Percentiles rank a stretch among this genome's conserved stretches.
Evolutionary conservation across 2,888 invertebrate species (phyloP).

Genomic region (Nebria brevicollis): DNA sequence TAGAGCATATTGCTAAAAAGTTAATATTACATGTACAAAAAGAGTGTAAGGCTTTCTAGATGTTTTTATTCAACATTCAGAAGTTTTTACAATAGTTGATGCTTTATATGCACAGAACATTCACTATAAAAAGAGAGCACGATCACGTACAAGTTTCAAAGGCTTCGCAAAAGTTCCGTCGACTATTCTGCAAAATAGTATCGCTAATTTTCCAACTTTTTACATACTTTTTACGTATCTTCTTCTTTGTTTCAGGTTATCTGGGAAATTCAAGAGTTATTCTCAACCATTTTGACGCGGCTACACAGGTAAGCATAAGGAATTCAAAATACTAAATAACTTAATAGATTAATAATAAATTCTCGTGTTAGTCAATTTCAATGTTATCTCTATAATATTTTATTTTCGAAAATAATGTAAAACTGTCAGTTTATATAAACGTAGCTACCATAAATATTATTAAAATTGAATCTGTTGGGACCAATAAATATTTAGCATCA

Average conservation of each 20-base stretch:
- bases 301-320: conserved; percentile 58
- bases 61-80: background rate
- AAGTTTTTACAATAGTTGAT: conserved; percentile 3
- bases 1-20: no score
- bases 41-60: background rate
- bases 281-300: conserved; percentile 61
- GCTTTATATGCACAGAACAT: conserved; percentile 11
- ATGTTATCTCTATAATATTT: no score
- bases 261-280: conserved; percentile 60
- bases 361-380: background rate
- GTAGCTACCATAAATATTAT: no score
- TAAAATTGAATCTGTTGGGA: no score
- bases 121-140: conserved; percentile 10
- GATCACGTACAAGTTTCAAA: conserved; percentile 13
- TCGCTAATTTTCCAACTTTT: conserved; percentile 15
- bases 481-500: no score
- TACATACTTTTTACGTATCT: background rate
- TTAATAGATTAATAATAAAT: background rate
- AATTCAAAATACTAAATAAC: background rate
- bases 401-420: no score
- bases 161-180: conserved; percentile 8
- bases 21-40: no score
- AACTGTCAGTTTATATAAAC: no score
- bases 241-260: conserved; percentile 55
- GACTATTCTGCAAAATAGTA: conserved; percentile 12